Conservation (phyloP, 2,797 vertebrate genomes). For the Gymnothorax javanicus region DNA sequence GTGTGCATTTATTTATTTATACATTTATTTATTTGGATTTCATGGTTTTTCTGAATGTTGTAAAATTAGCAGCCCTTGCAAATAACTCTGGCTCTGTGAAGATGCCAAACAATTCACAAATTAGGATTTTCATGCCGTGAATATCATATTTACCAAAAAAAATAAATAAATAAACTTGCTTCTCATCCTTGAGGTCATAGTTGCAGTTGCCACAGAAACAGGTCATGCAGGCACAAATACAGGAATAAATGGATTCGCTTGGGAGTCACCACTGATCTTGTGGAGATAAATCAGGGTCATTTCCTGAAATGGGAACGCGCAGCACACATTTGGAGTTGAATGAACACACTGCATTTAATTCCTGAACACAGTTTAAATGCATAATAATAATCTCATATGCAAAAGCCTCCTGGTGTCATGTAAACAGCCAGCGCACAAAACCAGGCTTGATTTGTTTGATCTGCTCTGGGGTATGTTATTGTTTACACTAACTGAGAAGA, state of each 20-base stretch:
- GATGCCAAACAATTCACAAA: not conserved
- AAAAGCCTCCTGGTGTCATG: not conserved
- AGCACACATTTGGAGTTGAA: not conserved
- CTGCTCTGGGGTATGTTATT: not conserved
- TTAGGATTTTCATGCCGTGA: not conserved
- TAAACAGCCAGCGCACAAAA: not conserved
- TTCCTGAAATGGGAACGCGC: not conserved
- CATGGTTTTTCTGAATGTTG: not conserved
- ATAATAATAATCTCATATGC: not conserved
- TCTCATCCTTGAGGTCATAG: not conserved
- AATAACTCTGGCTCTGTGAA: not conserved
- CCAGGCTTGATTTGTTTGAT: not conserved
- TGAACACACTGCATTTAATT: not conserved
- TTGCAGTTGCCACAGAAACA: slow-evolving; percentile 12
- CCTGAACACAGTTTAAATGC: not conserved
- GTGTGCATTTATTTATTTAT: not conserved
- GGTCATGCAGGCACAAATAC: not conserved
- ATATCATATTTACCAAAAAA: not conserved
- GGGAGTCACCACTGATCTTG: not conserved
- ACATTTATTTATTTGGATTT: not conserved
- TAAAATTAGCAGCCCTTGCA: not conserved
- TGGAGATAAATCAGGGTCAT: not conserved
- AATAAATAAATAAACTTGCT: not conserved
- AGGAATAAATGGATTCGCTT: not conserved
- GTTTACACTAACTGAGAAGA: not conserved